These are phyloP conservation scores for Celastrina argiolus DNA, from an alignment of 2,888 invertebrate species.

Conservation along the genomic window DNA sequence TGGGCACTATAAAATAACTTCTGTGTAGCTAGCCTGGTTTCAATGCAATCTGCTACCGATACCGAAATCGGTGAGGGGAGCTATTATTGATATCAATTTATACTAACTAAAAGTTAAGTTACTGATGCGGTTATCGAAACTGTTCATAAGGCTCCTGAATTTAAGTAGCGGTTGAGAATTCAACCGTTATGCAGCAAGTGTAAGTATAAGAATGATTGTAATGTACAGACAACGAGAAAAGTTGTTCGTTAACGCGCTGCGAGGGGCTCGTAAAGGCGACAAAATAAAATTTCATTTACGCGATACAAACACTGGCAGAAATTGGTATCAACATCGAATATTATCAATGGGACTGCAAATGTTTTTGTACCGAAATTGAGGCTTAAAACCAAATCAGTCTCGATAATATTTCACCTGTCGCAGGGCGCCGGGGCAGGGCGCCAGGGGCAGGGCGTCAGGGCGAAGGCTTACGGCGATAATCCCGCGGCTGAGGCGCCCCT, in stretches of 20 bases:
- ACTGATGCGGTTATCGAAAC: too few relatives aligned
- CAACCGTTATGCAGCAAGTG: not conserved
- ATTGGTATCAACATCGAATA: constrained; percentile 13
- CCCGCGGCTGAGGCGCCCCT: constrained; percentile 27
- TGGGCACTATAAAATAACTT: too few relatives aligned
- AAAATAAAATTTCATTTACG: not conserved
- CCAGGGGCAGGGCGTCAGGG: constrained; percentile 17
- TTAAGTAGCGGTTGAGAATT: not conserved
- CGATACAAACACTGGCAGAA: not conserved
- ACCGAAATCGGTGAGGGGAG: too few relatives aligned
- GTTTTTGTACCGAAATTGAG: constrained; percentile 27
- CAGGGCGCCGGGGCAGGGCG: constrained; percentile 24
- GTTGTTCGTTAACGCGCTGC: not conserved
- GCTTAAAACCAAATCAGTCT: constrained; percentile 27
- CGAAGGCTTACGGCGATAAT: constrained; percentile 28
- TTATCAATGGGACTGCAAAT: constrained; percentile 26
- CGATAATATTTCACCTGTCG: constrained; percentile 32
- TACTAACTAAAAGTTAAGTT: too few relatives aligned
- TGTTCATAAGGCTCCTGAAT: not conserved
- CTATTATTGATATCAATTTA: too few relatives aligned
- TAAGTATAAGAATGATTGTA: not conserved
- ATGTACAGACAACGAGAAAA: constrained; percentile 4
- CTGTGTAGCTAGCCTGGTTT: too few relatives aligned
- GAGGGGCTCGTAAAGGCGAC: not conserved
- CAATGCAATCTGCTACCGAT: too few relatives aligned